Conservation (phyloP, 1,140 invertebrate genomes). For the Drosophila tsacasi region DNA sequence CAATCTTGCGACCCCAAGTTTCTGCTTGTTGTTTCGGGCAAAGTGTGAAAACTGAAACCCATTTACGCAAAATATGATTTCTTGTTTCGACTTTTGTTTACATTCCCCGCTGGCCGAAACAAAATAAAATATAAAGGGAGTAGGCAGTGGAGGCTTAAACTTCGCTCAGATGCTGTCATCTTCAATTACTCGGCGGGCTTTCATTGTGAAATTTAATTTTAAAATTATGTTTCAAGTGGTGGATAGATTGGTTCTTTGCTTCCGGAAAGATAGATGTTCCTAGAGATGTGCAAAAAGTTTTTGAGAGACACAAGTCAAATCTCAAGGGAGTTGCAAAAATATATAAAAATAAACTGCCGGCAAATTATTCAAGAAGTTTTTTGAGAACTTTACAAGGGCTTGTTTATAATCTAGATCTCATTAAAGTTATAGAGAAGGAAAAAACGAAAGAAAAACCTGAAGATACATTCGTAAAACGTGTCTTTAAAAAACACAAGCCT, state of each 20-base stretch:
- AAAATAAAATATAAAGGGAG: background rate
- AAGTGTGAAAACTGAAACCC: slow-evolving; percentile 66
- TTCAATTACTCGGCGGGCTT: slow-evolving; percentile 39
- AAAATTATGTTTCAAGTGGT: slow-evolving; percentile 20
- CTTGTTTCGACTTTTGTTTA: slow-evolving; percentile 51
- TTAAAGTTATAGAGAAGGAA: background rate
- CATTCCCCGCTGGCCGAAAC: slow-evolving; percentile 15
- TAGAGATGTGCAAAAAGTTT: slow-evolving; percentile 2
- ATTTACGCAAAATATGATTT: slow-evolving; percentile 71
- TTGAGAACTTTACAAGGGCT: background rate
- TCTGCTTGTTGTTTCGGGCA: slow-evolving; percentile 36
- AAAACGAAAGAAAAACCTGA: too few relatives aligned
- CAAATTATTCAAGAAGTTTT: slow-evolving; percentile 3
- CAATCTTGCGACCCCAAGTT: slow-evolving; percentile 64
- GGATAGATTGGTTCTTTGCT: background rate
- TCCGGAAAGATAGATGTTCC: background rate
- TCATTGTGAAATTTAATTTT: slow-evolving; percentile 32
- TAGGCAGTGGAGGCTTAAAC: background rate
- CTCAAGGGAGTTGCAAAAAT: background rate
- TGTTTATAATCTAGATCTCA: background rate
- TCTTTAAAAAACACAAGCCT: background rate
- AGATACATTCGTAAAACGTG: background rate
- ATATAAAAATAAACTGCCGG: background rate
- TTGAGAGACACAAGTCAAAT: slow-evolving; percentile 3
- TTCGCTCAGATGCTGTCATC: slow-evolving; percentile 30